Conservation (phyloP, 2,888 invertebrate genomes). For the Pomacea canaliculata region DNA sequence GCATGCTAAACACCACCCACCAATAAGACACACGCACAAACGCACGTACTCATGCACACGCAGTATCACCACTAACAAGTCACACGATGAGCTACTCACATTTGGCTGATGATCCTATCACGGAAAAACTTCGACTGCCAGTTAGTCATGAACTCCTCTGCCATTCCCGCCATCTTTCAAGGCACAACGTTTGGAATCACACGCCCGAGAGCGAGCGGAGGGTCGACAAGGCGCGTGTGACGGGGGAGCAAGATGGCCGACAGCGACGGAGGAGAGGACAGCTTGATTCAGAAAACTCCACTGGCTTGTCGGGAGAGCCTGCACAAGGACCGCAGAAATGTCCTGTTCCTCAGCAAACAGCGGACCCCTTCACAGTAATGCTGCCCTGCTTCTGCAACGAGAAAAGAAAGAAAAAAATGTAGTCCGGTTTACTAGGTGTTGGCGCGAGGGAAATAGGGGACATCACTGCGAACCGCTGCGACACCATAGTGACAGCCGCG, state of each 20-base stretch:
- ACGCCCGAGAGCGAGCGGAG: neutral
- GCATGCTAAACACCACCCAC: too few relatives aligned
- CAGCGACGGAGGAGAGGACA: too few relatives aligned
- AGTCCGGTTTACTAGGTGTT: too few relatives aligned
- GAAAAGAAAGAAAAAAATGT: too few relatives aligned
- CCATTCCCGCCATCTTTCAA: slow-evolving; percentile 26
- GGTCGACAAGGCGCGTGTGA: neutral
- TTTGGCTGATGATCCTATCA: slow-evolving; percentile 31
- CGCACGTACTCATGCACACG: neutral
- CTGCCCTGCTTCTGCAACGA: slow-evolving; percentile 1
- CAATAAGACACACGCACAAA: neutral
- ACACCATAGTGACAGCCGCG: too few relatives aligned
- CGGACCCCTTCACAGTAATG: neutral
- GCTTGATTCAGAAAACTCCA: too few relatives aligned
- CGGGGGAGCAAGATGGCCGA: too few relatives aligned
- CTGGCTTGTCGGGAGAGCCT: neutral
- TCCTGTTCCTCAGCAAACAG: slow-evolving; percentile 1
- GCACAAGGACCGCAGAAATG: neutral
- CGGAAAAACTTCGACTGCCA: slow-evolving; percentile 33
- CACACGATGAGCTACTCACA: slow-evolving; percentile 22
- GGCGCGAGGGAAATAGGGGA: too few relatives aligned
- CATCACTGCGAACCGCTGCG: too few relatives aligned
- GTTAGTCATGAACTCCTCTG: slow-evolving; percentile 32
- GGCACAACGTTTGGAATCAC: neutral
- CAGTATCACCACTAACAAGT: too few relatives aligned